Conservation (phyloP, 2,888 invertebrate species). For the Drosophila differens region DNA sequence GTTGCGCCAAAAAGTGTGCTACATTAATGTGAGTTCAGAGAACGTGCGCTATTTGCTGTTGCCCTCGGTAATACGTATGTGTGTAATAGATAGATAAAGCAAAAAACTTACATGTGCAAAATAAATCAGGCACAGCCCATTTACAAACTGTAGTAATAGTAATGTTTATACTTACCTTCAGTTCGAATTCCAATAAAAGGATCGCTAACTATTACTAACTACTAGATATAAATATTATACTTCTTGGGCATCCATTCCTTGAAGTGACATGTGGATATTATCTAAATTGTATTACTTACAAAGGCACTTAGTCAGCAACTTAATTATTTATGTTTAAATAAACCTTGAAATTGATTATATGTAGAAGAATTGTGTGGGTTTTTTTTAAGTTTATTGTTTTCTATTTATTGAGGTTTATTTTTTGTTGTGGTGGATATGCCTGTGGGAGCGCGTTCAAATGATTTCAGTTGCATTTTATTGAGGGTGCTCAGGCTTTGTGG, state of each 20-base stretch:
- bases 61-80: slow-evolving; percentile 8
- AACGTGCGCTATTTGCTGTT: slow-evolving; percentile 31
- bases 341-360: background rate
- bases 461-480: background rate
- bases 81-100: background rate
- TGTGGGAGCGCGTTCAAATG: background rate
- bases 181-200: background rate
- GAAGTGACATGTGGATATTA: background rate
- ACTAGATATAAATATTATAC: background rate
- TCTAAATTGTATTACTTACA: background rate
- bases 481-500: background rate
- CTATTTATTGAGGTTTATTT: slow-evolving; percentile 12
- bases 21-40: slow-evolving; percentile 36
- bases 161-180: background rate
- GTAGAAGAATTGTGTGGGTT: background rate
- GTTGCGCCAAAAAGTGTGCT: slow-evolving; percentile 57
- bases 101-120: background rate
- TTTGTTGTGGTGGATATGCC: background rate
- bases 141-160: background rate
- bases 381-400: slow-evolving; percentile 1
- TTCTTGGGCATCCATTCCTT: background rate
- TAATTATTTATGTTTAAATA: background rate
- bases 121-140: background rate
- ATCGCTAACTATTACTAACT: background rate
- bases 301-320: background rate